A percentile compares a stretch with the other conserved stretches of the same genome.
phyloP scores from a whole-genome alignment of 2,888 invertebrate species.

The Conistra vaccinii region DNA sequence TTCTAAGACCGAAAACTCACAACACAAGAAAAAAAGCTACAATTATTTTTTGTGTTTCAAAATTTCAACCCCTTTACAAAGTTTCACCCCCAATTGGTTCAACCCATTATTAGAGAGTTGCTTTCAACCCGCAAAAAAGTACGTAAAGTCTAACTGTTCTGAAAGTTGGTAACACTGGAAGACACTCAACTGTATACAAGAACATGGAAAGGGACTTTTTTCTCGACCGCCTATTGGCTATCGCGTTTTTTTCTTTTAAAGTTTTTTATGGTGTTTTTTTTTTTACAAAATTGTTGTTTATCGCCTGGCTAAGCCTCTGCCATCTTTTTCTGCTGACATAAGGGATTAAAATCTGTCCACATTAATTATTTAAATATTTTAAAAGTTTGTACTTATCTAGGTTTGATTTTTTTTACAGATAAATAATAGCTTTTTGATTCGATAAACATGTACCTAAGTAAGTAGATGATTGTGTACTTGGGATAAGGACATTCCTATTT shows the following conservation, averaged over 20 bases:
- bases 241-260: slow-evolving; percentile 28
- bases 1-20: neutral
- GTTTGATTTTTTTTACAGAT: neutral
- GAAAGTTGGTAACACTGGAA: slow-evolving; percentile 56
- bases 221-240: slow-evolving; percentile 55
- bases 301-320: neutral
- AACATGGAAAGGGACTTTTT: slow-evolving; percentile 56
- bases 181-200: slow-evolving; percentile 52
- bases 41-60: slow-evolving; percentile 25
- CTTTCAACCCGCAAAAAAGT: slow-evolving; percentile 57
- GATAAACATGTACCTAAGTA: neutral
- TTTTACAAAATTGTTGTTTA: neutral
- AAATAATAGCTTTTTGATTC: neutral
- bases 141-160: slow-evolving; percentile 26
- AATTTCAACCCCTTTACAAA: slow-evolving; percentile 50
- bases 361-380: neutral
- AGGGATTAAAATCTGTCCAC: neutral
- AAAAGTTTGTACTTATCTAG: neutral
- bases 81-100: slow-evolving; percentile 52
- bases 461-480: too few species aligned
- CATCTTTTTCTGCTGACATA: neutral
- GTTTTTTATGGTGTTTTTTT: slow-evolving; percentile 13
- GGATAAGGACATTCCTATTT: neutral
- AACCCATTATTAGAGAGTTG: slow-evolving; percentile 59
- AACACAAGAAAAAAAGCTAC: slow-evolving; percentile 29